Evolutionary conservation across 2,797 vertebrate species (phyloP).

Genomic region (Menidia menidia): DNA sequence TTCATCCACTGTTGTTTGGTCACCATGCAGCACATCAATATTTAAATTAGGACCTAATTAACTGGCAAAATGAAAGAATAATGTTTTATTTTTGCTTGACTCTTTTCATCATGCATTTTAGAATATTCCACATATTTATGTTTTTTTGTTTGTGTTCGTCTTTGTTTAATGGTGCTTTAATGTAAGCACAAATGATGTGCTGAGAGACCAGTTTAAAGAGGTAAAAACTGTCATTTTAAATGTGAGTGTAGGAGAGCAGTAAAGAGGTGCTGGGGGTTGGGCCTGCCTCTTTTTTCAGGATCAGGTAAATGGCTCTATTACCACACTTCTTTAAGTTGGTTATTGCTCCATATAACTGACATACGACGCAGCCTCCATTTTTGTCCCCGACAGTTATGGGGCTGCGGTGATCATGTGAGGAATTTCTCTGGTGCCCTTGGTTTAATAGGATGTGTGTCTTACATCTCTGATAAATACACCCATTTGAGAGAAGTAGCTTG

Average conservation of each 20-base stretch:
- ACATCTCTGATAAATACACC: slow-evolving; percentile 84
- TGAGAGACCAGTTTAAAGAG: not conserved
- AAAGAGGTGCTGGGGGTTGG: not conserved
- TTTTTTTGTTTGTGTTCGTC: not conserved
- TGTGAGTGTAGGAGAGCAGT: slow-evolving; percentile 19
- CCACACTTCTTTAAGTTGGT: slow-evolving; percentile 84
- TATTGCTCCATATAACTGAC: slow-evolving; percentile 87
- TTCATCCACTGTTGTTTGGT: not conserved
- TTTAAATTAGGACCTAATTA: not conserved
- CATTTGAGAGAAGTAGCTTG: slow-evolving; percentile 75
- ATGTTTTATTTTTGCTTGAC: not conserved
- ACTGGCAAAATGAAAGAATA: not conserved
- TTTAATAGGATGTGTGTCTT: slow-evolving; percentile 86
- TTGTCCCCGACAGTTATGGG: slow-evolving; percentile 85
- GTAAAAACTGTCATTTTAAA: not conserved
- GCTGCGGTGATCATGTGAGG: slow-evolving; percentile 83
- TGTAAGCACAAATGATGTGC: not conserved
- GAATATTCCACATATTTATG: not conserved
- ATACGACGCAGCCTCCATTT: slow-evolving; percentile 84
- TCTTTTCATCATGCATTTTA: not conserved
- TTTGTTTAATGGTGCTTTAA: no score
- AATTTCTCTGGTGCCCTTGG: slow-evolving; percentile 86
- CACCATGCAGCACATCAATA: not conserved
- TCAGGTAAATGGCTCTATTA: slow-evolving; percentile 86
- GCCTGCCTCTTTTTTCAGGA: slow-evolving; percentile 73